Evolutionary conservation across 2,113 vertebrate species (phyloP).

Genomic region (Mastomys coucha): DNA sequence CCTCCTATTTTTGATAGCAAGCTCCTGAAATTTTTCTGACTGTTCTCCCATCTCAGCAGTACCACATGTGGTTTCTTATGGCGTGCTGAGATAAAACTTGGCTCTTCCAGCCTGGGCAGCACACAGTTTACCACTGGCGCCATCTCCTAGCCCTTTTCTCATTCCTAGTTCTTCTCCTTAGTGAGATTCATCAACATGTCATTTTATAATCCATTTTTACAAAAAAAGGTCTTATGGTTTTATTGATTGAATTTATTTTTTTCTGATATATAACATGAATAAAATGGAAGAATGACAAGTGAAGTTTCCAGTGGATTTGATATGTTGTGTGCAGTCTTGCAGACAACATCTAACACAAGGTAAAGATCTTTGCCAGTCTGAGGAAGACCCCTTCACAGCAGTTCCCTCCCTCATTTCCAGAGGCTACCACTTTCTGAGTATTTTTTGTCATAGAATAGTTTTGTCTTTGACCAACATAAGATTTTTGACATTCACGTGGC

Average conservation of each 20-base stretch:
- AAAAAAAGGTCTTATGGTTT: background rate
- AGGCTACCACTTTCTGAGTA: background rate
- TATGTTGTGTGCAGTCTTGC: background rate
- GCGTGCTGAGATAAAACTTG: background rate
- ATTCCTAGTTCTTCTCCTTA: background rate
- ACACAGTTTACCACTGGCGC: background rate
- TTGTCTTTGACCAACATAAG: background rate
- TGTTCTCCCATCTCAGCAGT: background rate
- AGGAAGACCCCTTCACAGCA: background rate
- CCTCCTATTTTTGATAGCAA: background rate
- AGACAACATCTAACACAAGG: background rate
- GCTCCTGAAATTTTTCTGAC: background rate
- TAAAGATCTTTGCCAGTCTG: background rate
- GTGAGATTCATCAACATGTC: constrained; percentile 24
- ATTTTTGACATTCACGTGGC: background rate
- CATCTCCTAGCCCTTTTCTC: background rate
- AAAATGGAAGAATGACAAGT: background rate
- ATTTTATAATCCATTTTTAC: background rate
- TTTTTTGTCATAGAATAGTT: background rate
- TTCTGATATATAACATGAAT: background rate
- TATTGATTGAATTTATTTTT: background rate
- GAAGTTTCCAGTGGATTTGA: background rate
- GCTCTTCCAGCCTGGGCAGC: background rate
- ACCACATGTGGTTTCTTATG: background rate
- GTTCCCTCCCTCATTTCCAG: background rate